Conservation (phyloP, 2,888 invertebrate species). For the Idaea dimidiata region DNA sequence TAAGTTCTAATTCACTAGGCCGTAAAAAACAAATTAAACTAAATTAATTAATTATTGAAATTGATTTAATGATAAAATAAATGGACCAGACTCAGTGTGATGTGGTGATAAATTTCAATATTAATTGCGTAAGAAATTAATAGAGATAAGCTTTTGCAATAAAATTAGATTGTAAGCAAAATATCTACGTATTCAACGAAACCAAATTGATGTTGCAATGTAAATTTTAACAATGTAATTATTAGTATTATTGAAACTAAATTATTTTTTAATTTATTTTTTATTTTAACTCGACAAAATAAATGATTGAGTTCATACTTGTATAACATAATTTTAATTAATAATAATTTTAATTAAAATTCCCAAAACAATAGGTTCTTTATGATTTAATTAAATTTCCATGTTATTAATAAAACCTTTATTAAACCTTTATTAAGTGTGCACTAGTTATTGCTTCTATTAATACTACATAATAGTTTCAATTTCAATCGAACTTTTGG, state of each 20-base stretch:
- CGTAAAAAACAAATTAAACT: slow-evolving; percentile 27
- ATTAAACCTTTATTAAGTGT: too few relatives aligned
- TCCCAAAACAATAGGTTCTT: not conserved
- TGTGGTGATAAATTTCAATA: not conserved
- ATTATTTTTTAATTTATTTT: slow-evolving; percentile 29
- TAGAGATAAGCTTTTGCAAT: slow-evolving; percentile 12
- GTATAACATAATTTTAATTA: not conserved
- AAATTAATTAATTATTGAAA: not conserved
- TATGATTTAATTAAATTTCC: slow-evolving; percentile 4
- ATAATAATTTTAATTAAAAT: not conserved
- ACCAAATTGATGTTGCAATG: slow-evolving; percentile 67
- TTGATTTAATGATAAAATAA: not conserved
- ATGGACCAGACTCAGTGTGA: not conserved
- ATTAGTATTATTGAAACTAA: slow-evolving; percentile 26
- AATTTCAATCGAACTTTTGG: slow-evolving; percentile 17
- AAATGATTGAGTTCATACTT: slow-evolving; percentile 16
- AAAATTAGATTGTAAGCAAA: slow-evolving; percentile 15
- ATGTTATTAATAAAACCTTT: too few relatives aligned
- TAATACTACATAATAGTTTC: slow-evolving; percentile 21
- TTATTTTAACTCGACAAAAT: slow-evolving; percentile 44
- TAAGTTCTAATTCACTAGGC: slow-evolving; percentile 24
- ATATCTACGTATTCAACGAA: slow-evolving; percentile 41
- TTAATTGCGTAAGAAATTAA: slow-evolving; percentile 10
- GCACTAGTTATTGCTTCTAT: not conserved
- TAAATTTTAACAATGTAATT: slow-evolving; percentile 27